Evolutionary conservation across 2,888 invertebrate species (phyloP), one percentile per base, ranked within the genome.

Genomic region (Mythimna loreyi): DNA sequence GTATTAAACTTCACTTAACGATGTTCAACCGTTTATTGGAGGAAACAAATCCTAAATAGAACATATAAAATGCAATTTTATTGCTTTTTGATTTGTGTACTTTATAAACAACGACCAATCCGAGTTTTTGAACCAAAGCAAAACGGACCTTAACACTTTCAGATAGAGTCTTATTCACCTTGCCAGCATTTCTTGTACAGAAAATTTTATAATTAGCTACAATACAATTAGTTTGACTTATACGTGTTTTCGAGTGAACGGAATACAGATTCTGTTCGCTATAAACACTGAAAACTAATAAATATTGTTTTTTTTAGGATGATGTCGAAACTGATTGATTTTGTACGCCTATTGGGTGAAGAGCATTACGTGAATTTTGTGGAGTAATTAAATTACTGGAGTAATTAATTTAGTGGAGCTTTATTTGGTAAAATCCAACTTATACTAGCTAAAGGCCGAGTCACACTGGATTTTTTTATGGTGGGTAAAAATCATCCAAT

Each of bases 41-140:
- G 87, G 90, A 92, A 93, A 92, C 91, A 90, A 91, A 91, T 90
- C 89, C 86, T 83, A 91, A 92, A 93, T 91, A 91, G 91, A 89
- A 91, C 87, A 82, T 89, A 88, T 92, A 90, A 92, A 93, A 92
- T 89, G 84, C 84, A 82, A 86, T 89, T 93, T 94, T 92, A 94
- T 89, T 84, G 86, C 89, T 80, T 84, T 92, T 92, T 93, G 92
- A 94, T 94, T 94, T 93, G 92, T 91, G 82, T 85, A 85, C 67
- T 75, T 83, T 81, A 85, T 90, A 89, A 90, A 91, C 90, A 90
- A 81, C 67, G 70, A 65, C 65, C 72, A 67, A 68, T 70, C 25
- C 23, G 52, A 30, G 23, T 13, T 19, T 6, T 13, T 6, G 0
- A 0, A 11, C 0, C 3, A 43, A n/a, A 1, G 19, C 0, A 78